A percentile compares a stretch with the other conserved stretches of the same genome.
Evolutionary conservation across 2,797 vertebrate genomes (phyloP).

Genomic region (Acanthopagrus latus): DNA sequence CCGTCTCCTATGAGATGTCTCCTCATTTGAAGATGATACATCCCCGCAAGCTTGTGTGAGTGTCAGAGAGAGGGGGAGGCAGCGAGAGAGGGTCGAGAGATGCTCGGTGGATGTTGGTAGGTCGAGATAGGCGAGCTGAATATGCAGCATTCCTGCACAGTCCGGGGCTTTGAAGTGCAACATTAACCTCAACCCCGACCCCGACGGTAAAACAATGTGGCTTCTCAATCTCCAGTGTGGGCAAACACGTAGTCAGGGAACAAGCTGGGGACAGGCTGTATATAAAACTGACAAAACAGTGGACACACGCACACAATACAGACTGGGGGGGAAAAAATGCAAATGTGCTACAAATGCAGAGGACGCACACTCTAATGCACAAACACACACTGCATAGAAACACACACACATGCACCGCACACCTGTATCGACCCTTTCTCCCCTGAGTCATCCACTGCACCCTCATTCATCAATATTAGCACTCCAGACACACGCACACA

Average conservation of each 20-base stretch:
- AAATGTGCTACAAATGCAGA: constrained; percentile 50
- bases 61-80: constrained; percentile 16
- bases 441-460: constrained; percentile 68
- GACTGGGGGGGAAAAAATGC: neutral
- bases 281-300: neutral
- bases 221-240: constrained; percentile 11
- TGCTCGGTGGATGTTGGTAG: constrained; percentile 23
- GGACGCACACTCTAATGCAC: constrained; percentile 20
- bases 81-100: constrained; percentile 17
- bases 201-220: constrained; percentile 14
- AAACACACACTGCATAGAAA: constrained; percentile 16
- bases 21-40: constrained; percentile 75
- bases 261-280: neutral
- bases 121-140: constrained; percentile 56
- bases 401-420: constrained; percentile 9
- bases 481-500: constrained; percentile 27
- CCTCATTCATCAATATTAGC: constrained; percentile 81
- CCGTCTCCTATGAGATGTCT: constrained; percentile 65
- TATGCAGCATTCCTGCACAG: constrained; percentile 48
- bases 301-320: neutral
- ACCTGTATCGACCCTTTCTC: constrained; percentile 61
- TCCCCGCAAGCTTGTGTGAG: constrained; percentile 61
- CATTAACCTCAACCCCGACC: constrained; percentile 55
- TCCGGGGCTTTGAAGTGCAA: constrained; percentile 48
- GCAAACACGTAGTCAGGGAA: neutral